A percentile compares a stretch with the other conserved stretches of the same genome.
Evolutionary conservation across 2,888 invertebrate genomes (phyloP).

Genomic region (Dione vanillae): DNA sequence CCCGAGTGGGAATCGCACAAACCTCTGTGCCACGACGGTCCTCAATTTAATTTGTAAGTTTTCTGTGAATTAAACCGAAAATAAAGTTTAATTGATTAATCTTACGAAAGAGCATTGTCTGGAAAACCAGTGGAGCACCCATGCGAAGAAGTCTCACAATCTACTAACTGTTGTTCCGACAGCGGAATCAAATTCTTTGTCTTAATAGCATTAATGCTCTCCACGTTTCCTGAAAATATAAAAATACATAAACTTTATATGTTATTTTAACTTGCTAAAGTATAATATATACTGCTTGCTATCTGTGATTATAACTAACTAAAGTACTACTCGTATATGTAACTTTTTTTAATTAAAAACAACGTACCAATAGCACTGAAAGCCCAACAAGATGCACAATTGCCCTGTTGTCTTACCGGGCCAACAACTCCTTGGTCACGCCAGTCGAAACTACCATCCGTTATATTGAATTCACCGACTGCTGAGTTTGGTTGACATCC

Average conservation of each 20-base stretch:
- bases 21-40: too few relatives aligned
- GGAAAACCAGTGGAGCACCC: neutral
- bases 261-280: too few relatives aligned
- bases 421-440: constrained; percentile 90
- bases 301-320: too few relatives aligned
- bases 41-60: too few relatives aligned
- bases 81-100: too few relatives aligned
- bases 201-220: constrained; percentile 11
- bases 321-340: too few relatives aligned
- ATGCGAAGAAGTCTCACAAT: neutral
- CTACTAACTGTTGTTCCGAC: constrained; percentile 10
- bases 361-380: constrained; percentile 52
- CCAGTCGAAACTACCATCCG: constrained; percentile 86
- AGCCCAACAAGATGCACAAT: constrained; percentile 93
- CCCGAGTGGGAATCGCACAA: too few relatives aligned
- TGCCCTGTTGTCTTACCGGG: constrained; percentile 89
- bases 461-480: neutral
- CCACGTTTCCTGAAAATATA: constrained; percentile 12
- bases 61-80: too few relatives aligned
- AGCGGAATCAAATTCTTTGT: neutral
- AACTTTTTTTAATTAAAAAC: neutral
- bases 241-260: too few relatives aligned
- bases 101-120: neutral
- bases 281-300: neutral
- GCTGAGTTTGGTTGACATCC: constrained; percentile 16